Base-by-base conservation (phyloP, 2,113 vertebrate species). In the Stigmatopora nigra region DNA sequence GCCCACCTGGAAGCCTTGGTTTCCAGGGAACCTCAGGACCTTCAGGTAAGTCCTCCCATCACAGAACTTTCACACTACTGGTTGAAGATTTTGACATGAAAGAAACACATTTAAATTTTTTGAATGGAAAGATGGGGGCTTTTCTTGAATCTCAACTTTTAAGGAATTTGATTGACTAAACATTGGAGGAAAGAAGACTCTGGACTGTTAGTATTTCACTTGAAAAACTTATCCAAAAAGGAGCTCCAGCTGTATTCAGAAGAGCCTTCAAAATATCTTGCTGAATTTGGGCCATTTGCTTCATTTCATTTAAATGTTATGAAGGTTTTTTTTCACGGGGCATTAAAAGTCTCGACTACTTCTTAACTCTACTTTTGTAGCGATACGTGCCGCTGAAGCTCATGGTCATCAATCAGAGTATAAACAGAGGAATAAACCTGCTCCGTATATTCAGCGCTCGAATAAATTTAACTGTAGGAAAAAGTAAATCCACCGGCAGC, bases 11-110 rank as follows among this genome's bases (percentile, higher is more conserved):
- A 45, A 7, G 71, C 16, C 92, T 92, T 0, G 93, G 94, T 57
- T 73, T 70, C 12, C 92, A 87, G 86, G 95, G 95, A 47, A 80
- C 79, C 0, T 0, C 22, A 3, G 94, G 94, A 72, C 93, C 90
- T 0, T 86, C 91, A 92, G 96, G 96, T 98, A 83, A 85, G 79
- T 74, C 47, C 38, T 8, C 9, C 53, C 17, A 63, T 47, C 63
- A 68, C 45, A n/a, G 17, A 25, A 55, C 64, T 51, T 15, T 63
- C 7, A 61, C 12, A 41, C 17, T n/a, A 59, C 10, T 1, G 11
- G 22, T 13, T 53, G 19, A 53, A 20, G 9, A 56, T 47, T 66
- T 45, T 36, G 47, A 71, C 47, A 53, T 71, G 35, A 71, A 55
- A 49, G 65, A 0, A 63, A 65, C 46, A n/a, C n/a, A 7, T 11